phyloP scores from a whole-genome alignment of 2,888 invertebrate genomes.

The Apocheima hispidaria region DNA sequence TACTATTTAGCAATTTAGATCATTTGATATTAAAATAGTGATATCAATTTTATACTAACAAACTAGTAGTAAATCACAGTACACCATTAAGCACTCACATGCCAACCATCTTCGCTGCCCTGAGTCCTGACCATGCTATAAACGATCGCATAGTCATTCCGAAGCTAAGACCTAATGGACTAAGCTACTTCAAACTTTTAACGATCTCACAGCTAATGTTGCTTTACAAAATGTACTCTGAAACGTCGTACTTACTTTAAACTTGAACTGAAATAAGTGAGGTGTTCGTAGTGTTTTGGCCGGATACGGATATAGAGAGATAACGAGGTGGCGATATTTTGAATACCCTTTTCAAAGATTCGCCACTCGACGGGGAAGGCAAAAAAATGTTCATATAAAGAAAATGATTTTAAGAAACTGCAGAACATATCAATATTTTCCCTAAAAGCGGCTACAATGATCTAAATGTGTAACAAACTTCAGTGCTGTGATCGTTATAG shows the following conservation, averaged over 20 bases:
- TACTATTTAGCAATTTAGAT: too few relatives aligned
- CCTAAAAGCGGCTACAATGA: too few relatives aligned
- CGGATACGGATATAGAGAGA: neutral
- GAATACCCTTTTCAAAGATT: too few relatives aligned
- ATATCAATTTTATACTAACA: neutral
- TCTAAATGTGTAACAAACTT: too few relatives aligned
- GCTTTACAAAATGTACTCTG: constrained; percentile 64
- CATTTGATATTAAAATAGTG: too few relatives aligned
- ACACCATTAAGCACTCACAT: neutral
- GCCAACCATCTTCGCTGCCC: constrained; percentile 18
- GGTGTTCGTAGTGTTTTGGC: neutral
- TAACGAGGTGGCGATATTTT: neutral
- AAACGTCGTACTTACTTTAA: constrained; percentile 61
- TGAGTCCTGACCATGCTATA: constrained; percentile 40
- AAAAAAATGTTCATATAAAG: too few relatives aligned
- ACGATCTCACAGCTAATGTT: constrained; percentile 77
- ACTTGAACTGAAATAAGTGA: constrained; percentile 33
- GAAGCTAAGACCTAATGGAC: constrained; percentile 68
- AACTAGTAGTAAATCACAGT: neutral
- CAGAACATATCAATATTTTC: too few relatives aligned
- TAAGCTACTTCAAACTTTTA: constrained; percentile 78
- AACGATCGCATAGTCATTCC: constrained; percentile 44
- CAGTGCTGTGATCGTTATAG: too few relatives aligned
- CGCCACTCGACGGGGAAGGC: too few relatives aligned
- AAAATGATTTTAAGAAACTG: too few relatives aligned